Conservation (phyloP, 2,888 invertebrate genomes). For the Scaptomyza polygonia region DNA sequence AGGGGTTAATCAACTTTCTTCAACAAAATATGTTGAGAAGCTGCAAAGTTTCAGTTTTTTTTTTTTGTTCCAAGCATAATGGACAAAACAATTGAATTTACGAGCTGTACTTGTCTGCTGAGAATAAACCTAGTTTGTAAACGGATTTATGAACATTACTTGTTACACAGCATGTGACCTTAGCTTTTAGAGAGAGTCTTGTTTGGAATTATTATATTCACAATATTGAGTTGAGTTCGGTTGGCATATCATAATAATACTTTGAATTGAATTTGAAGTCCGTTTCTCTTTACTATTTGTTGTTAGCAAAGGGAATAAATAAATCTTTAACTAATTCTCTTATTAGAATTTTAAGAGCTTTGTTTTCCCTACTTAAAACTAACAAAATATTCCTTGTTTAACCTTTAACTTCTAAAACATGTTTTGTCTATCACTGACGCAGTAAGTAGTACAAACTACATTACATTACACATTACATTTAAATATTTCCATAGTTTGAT, state of each 20-base stretch:
- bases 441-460: background rate
- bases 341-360: no score
- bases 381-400: background rate
- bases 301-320: no score
- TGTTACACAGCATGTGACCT: constrained; percentile 26
- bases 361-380: no score
- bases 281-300: no score
- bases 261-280: no score
- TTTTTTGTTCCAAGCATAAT: constrained; percentile 33
- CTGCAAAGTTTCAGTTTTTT: constrained; percentile 39
- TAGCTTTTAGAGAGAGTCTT: constrained; percentile 1
- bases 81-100: constrained; percentile 51
- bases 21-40: constrained; percentile 21
- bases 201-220: constrained; percentile 1
- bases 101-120: constrained; percentile 26
- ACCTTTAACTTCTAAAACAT: no score
- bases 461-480: background rate
- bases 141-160: constrained; percentile 36
- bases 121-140: constrained; percentile 38
- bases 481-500: background rate
- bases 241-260: no score
- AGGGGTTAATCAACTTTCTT: constrained; percentile 71
- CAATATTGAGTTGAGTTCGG: background rate
- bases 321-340: no score
- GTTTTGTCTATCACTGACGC: no score